Evolutionary conservation across 2,888 invertebrate genomes (phyloP).

Genomic region (Drosophila tripunctata): DNA sequence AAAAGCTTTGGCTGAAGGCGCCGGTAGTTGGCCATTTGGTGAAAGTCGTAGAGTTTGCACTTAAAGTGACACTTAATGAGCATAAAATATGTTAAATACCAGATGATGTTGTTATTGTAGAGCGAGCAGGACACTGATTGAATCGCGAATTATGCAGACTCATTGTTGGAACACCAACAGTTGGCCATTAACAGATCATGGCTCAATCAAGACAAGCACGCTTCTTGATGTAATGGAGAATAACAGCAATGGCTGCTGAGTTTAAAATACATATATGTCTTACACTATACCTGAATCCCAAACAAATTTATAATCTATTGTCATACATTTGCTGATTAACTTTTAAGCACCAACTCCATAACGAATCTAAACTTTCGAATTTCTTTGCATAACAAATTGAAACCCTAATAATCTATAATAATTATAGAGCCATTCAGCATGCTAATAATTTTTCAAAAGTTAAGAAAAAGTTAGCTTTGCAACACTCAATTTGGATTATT

Average conservation of each 20-base stretch:
- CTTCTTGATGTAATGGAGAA: not conserved
- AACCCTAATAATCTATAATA: too few relatives aligned
- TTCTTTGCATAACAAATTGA: too few relatives aligned
- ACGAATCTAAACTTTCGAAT: too few relatives aligned
- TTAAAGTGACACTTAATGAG: slow-evolving; percentile 67
- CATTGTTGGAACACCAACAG: slow-evolving; percentile 32
- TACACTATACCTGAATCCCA: too few relatives aligned
- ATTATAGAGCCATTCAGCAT: too few relatives aligned
- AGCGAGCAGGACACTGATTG: slow-evolving; percentile 16
- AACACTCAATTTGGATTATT: too few relatives aligned
- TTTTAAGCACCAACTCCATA: too few relatives aligned
- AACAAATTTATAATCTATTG: too few relatives aligned
- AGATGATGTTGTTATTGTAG: slow-evolving; percentile 37
- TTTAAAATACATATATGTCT: not conserved
- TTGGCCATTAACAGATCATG: slow-evolving; percentile 33
- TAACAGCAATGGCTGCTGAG: not conserved
- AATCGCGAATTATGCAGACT: slow-evolving; percentile 41
- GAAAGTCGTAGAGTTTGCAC: slow-evolving; percentile 52
- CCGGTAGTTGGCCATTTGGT: slow-evolving; percentile 49
- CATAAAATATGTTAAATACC: slow-evolving; percentile 68
- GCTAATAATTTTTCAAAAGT: too few relatives aligned
- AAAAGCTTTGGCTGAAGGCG: slow-evolving; percentile 17
- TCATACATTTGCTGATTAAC: too few relatives aligned
- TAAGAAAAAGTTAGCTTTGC: too few relatives aligned
- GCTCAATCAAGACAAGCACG: slow-evolving; percentile 26